Evolutionary conservation across 1,140 invertebrate species (phyloP), one percentile per base, ranked within the genome.

Genomic region (Drosophila serrata): DNA sequence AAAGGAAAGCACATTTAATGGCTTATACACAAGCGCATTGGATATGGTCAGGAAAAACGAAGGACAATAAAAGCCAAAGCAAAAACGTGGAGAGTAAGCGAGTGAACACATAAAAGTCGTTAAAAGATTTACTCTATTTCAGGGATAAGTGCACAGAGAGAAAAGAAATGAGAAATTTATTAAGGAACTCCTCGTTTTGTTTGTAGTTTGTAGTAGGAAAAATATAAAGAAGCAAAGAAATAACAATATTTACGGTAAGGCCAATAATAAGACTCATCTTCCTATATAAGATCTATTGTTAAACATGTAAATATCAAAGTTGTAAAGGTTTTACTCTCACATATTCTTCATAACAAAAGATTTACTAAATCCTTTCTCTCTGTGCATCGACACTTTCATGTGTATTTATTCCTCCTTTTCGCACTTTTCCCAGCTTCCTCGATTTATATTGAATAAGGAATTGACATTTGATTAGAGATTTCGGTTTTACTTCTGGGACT

Each of bases 401-500:
- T 22, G 63, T 64, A 70, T 72, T 72, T 65, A 42, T 62, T 35
- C 57, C n/a, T 12, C 6, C 12, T 48, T 46, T 39, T 75, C 53
- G 46, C 65, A 56, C 67, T 57, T 19, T 43, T 49, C 8, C 63
- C 63, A 81, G 29, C 48, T 90, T 70, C 2, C 19, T 64, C 57
- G 33, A 69, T 88, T 70, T 76, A 68, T 79, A 90, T 85, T 79
- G 78, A 90, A 90, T 90, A 90, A 90, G 59, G 61, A 81, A 90
- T 90, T 90, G 86, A 90, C 85, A 90, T 90, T 90, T 90, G 85
- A 90, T 90, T 90, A 85, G 81, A 88, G 84, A 86, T 88, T 84
- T 82, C 33, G 51, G 60, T 39, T 53, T n/a, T 46, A 43, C 49
- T 67, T 12, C 37, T 67, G 65, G 65, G 65, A 69, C 61, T 65